phyloP scores from a whole-genome alignment of 1,140 invertebrate genomes.

The Atta texana region DNA sequence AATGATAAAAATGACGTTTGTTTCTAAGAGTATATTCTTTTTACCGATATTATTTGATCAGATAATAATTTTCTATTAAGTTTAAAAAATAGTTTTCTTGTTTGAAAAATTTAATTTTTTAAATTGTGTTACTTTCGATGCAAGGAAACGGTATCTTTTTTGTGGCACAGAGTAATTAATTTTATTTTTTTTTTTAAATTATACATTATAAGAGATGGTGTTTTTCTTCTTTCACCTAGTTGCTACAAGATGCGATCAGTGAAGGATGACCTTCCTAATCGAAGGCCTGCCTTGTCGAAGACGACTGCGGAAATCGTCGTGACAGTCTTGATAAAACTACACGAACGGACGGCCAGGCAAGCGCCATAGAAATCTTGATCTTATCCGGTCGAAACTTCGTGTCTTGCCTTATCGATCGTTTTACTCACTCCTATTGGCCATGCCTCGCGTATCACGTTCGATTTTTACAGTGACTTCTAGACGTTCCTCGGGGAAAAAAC shows the following conservation, averaged over 20 bases:
- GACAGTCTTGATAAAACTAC: conserved; percentile 36
- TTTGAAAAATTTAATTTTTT: too few relatives aligned
- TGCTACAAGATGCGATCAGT: conserved; percentile 10
- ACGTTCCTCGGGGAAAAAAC: conserved; percentile 31
- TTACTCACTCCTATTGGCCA: conserved; percentile 26
- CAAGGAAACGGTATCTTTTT: background rate
- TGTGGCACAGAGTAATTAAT: background rate
- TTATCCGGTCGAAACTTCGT: conserved; percentile 52
- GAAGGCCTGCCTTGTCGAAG: conserved; percentile 25
- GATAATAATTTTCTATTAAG: too few relatives aligned
- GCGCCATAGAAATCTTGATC: conserved; percentile 54
- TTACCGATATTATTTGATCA: too few relatives aligned
- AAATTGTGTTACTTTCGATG: too few relatives aligned
- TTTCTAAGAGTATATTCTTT: too few relatives aligned
- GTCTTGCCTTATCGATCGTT: conserved; percentile 59
- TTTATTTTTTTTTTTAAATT: background rate
- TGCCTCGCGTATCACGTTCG: conserved; percentile 21
- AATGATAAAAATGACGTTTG: too few relatives aligned
- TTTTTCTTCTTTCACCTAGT: too few relatives aligned
- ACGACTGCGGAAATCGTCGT: background rate
- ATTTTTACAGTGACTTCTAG: conserved; percentile 51
- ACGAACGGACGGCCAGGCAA: conserved; percentile 8
- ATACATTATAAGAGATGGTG: background rate
- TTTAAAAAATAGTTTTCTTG: too few relatives aligned
- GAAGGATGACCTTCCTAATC: conserved; percentile 15